phyloP scores from a whole-genome alignment of 2,797 vertebrate species.

The Brotula barbata region DNA sequence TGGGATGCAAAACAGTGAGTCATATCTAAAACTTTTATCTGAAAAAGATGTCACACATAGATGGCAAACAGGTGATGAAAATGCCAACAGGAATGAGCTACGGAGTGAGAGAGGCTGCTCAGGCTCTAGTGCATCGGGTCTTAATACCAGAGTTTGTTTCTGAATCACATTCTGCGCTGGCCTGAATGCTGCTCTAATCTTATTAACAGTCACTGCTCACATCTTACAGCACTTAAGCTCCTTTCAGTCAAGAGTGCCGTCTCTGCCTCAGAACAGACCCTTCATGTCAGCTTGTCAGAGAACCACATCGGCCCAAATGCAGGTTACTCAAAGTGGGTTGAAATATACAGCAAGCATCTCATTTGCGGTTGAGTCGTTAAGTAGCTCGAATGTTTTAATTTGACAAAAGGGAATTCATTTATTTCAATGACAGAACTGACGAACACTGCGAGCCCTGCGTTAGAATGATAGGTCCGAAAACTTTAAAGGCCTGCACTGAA shows the following conservation, averaged over 20 bases:
- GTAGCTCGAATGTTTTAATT: slow-evolving; percentile 30
- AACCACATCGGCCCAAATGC: slow-evolving; percentile 28
- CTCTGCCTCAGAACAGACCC: slow-evolving; percentile 36
- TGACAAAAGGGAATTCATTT: slow-evolving; percentile 36
- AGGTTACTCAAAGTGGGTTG: slow-evolving; percentile 45
- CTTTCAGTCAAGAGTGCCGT: slow-evolving; percentile 68
- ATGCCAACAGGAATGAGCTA: slow-evolving; percentile 25
- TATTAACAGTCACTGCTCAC: slow-evolving; percentile 76
- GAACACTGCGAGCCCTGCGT: slow-evolving; percentile 1
- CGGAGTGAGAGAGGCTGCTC: slow-evolving; percentile 5
- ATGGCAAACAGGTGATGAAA: slow-evolving; percentile 10
- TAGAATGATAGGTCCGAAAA: slow-evolving; percentile 18
- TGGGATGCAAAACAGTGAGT: slow-evolving; percentile 55
- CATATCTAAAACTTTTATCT: slow-evolving; percentile 33
- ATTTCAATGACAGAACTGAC: slow-evolving; percentile 29
- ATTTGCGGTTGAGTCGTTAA: slow-evolving; percentile 15
- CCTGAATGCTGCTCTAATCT: slow-evolving; percentile 74
- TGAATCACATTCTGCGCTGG: slow-evolving; percentile 67
- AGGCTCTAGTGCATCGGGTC: slow-evolving; percentile 28
- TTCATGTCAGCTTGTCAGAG: slow-evolving; percentile 25
- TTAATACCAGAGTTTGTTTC: slow-evolving; percentile 58
- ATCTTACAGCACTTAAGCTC: slow-evolving; percentile 74
- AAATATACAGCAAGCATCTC: slow-evolving; percentile 43
- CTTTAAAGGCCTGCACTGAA: slow-evolving; percentile 27
- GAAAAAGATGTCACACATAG: slow-evolving; percentile 10